Evolutionary conservation across 2,797 vertebrate species (phyloP), one percentile per base, ranked within the genome.

Genomic region (Enteromius paludinosus): DNA sequence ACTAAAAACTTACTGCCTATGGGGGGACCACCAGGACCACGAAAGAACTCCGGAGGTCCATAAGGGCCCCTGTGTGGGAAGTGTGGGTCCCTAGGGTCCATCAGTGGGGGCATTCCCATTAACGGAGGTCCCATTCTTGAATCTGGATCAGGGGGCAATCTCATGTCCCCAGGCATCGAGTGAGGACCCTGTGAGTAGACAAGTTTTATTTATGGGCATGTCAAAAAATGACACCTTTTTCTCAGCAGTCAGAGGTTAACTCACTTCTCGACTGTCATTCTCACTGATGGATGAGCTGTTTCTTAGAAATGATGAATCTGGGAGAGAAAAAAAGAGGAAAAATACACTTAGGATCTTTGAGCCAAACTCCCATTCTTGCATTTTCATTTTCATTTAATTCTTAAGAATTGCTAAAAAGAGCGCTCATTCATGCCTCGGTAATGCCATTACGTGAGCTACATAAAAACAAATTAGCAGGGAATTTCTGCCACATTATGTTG

Each of bases 11-110:
- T 81, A 91, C 89, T 86, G 84, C 84, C 82, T 49, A 90, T 76
- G 15, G 83, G 85, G 28, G 82, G 87, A 41, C 78, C 83, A n/a
- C 64, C 86, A 23, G 85, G 86, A 5, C 85, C 87, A 43, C 87
- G 82, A 70, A 84, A 90, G 82, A 86, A 90, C 23, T 90, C 90
- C 1, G 87, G 88, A 54, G 86, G 86, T 59, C 82, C 81, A n/a
- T 84, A 87, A 20, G 87, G 82, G 20, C 82, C 74, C 59, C 88
- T 87, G 12, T 73, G 86, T 45, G 73, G 83, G n/a, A 88, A 83
- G 62, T 73, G 83, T 43, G 84, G 81, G 61, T 89, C 87, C 45
- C 77, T 82, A 62, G 83, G 87, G 83, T 87, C 87, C 80, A 88
- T 80, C 7, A 69, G 85, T 43, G 79, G 86, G 3, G 80, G 79